phyloP scores from a whole-genome alignment of 2,888 invertebrate species.

The Gari tellinella region DNA sequence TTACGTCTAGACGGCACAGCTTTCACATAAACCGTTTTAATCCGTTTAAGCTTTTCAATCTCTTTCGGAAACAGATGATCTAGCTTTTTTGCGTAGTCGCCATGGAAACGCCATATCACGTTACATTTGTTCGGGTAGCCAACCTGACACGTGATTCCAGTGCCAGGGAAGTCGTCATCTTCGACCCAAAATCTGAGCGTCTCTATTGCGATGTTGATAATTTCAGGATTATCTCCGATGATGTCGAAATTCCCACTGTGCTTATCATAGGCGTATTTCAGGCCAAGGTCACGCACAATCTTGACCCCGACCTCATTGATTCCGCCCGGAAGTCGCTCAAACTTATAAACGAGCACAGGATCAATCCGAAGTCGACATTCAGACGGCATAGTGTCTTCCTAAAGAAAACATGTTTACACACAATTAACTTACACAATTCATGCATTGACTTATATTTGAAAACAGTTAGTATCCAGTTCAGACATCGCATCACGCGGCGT shows the following conservation, averaged over 20 bases:
- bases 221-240: conserved; percentile 56
- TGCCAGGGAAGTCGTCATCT: conserved; percentile 47
- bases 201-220: conserved; percentile 46
- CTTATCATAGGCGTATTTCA: conserved; percentile 49
- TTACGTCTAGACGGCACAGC: conserved; percentile 52
- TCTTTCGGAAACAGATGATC: conserved; percentile 53
- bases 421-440: no score
- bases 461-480: no score
- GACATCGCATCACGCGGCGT: no score
- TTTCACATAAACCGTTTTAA: conserved; percentile 48
- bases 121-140: conserved; percentile 55
- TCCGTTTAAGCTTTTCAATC: conserved; percentile 35
- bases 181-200: conserved; percentile 56
- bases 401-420: no score
- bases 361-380: conserved; percentile 44
- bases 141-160: conserved; percentile 56
- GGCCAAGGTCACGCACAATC: conserved; percentile 34
- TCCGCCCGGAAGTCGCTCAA: conserved; percentile 43
- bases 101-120: conserved; percentile 59
- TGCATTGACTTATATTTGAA: no score
- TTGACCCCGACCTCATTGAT: conserved; percentile 54
- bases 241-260: conserved; percentile 28
- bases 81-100: conserved; percentile 56
- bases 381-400: not conserved
- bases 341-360: conserved; percentile 54